Conservation (phyloP, 53 echinoderm and acorn worm genomes). For the Glandiceps talaboti region DNA sequence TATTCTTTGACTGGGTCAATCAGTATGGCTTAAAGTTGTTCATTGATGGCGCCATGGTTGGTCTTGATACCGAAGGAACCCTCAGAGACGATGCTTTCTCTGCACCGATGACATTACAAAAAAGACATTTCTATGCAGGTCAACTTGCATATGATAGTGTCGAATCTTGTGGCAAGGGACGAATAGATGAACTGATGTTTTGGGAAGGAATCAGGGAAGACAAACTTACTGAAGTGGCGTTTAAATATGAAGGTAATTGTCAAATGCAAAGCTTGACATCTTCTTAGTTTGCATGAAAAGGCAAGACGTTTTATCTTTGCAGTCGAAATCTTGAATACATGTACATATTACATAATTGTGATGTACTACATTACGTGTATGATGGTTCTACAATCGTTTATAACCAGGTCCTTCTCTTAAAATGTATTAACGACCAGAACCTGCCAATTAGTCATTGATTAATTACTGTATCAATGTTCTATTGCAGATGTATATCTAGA, state of each 20-base stretch:
- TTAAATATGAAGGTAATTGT: too few species aligned
- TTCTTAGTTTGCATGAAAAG: too few species aligned
- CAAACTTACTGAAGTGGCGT: background rate
- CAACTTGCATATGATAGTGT: background rate
- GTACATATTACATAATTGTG: too few species aligned
- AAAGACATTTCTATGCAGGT: background rate
- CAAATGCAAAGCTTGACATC: too few species aligned
- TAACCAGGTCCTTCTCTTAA: too few species aligned
- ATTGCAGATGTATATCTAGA: background rate
- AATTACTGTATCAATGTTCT: background rate
- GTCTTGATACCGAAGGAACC: background rate
- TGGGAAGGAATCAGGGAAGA: background rate
- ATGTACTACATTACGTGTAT: too few species aligned
- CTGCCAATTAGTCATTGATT: background rate
- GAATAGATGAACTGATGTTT: background rate
- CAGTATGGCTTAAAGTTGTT: background rate
- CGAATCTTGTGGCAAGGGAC: background rate
- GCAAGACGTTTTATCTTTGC: too few species aligned
- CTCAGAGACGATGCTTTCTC: background rate
- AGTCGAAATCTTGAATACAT: too few species aligned
- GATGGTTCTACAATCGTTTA: too few species aligned
- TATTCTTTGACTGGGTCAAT: background rate
- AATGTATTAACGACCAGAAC: too few species aligned
- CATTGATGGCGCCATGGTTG: background rate
- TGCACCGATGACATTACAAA: background rate